Base-by-base conservation (phyloP, 2,113 vertebrate species). In the Nerophis lumbriciformis region DNA sequence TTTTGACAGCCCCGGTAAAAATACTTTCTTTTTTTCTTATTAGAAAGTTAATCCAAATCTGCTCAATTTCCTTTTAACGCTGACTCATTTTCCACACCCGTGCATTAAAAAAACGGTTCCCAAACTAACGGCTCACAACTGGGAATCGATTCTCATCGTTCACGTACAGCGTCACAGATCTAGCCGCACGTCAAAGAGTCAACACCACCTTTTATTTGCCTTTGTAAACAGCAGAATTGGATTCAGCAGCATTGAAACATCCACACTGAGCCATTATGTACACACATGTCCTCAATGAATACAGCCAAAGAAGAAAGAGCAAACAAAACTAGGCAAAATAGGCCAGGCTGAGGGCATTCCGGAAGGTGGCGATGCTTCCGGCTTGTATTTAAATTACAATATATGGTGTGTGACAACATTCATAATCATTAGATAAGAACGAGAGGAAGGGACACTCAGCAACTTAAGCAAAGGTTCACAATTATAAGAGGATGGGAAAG, bases 131-230 rank as follows among this genome's bases (percentile, higher is more conserved):
- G 19, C 19, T 19, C 19, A 19, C 19, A 19, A 19, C 19, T 19
- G 19, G 2, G 19, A 19, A 19, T 19, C 2, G 19, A 19, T 19
- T 19, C 19, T 19, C 19, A 19, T 19, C 19, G 19, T 19, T 19
- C 19, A 19, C 19, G 2, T 19, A 19, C 19, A 19, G 19, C 19
- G n/a, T n/a, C 51, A 10, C 51, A 53, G 10, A 28, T 12, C 48
- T 28, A 1, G 5, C 19, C 1, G 57, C 8, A 52, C 47, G 52
- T 61, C 63, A 76, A 78, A 76, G 69, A 72, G 72, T 83, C 73
- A 80, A 84, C 74, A 80, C 69, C 72, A 82, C 60, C 71, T 90
- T 90, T 90, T 90, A 89, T 90, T 90, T 78, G 77, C 72, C 79
- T 85, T 45, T 71, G 76, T 79, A 79, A 83, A 89, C 82, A 85